phyloP scores from a whole-genome alignment of 2,888 invertebrate species.

The Sipha maydis region DNA sequence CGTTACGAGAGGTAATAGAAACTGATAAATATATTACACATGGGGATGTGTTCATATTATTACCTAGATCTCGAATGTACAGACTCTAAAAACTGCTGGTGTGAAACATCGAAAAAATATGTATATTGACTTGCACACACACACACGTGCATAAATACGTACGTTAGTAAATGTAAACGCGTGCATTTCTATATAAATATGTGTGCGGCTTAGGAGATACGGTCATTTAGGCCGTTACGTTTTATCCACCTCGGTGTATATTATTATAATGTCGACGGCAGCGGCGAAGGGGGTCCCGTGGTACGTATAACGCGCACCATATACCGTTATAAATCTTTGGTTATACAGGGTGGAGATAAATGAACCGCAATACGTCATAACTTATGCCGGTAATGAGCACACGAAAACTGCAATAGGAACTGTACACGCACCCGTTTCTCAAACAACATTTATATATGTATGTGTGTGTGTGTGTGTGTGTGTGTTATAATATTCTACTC shows the following conservation, averaged over 20 bases:
- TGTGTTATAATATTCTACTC: neutral
- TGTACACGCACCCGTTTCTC: neutral
- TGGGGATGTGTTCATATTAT: neutral
- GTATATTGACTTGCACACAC: neutral
- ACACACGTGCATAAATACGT: no score
- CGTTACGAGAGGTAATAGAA: neutral
- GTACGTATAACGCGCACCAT: neutral
- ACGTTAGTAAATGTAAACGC: no score
- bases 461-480: no score
- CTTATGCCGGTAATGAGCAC: slow-evolving; percentile 50
- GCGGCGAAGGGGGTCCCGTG: neutral
- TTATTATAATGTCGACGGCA: neutral
- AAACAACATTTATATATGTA: neutral
- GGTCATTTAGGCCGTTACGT: slow-evolving; percentile 25
- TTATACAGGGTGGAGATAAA: slow-evolving; percentile 40
- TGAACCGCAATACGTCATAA: slow-evolving; percentile 55
- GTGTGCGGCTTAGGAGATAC: neutral
- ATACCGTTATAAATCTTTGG: slow-evolving; percentile 53
- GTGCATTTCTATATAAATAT: neutral
- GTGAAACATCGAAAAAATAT: slow-evolving; percentile 7
- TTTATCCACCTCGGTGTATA: slow-evolving; percentile 41
- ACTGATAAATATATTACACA: neutral
- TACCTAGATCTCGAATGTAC: neutral
- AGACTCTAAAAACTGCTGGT: neutral
- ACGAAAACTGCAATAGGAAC: neutral